These are phyloP conservation scores for Tetraneura akinire DNA, from an alignment of 1,140 invertebrate genomes.

Conservation along the genomic window DNA sequence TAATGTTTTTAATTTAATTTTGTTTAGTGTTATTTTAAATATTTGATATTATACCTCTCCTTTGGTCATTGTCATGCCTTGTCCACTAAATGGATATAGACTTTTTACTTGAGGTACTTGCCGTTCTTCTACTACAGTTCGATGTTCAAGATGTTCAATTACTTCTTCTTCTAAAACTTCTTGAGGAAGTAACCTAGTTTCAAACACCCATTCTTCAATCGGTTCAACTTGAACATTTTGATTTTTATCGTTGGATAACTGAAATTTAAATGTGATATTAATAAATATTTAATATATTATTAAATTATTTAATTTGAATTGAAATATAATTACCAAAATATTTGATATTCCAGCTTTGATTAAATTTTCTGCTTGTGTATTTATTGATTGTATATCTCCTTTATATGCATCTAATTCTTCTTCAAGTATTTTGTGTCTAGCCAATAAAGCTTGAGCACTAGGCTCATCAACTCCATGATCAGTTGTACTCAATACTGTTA, in stretches of 20 bases:
- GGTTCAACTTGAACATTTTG: slow-evolving; percentile 65
- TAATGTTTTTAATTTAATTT: background rate
- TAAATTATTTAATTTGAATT: too few species aligned
- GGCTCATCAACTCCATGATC: slow-evolving; percentile 90
- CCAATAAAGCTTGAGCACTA: slow-evolving; percentile 80
- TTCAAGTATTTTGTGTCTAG: slow-evolving; percentile 83
- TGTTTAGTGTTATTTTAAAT: background rate
- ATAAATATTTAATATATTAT: background rate
- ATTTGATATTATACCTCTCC: slow-evolving; percentile 71
- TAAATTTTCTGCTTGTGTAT: slow-evolving; percentile 80
- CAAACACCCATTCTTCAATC: slow-evolving; percentile 73
- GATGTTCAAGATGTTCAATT: slow-evolving; percentile 79
- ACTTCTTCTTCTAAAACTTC: slow-evolving; percentile 91
- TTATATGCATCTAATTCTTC: slow-evolving; percentile 90
- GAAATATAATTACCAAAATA: slow-evolving; percentile 63
- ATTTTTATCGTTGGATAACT: slow-evolving; percentile 70
- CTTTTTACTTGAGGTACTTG: slow-evolving; percentile 86
- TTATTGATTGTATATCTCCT: slow-evolving; percentile 84
- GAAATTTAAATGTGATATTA: slow-evolving; percentile 35
- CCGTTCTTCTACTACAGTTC: slow-evolving; percentile 81
- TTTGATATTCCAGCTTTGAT: slow-evolving; percentile 77
- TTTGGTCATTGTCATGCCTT: slow-evolving; percentile 90
- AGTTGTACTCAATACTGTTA: slow-evolving; percentile 80
- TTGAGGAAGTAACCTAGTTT: slow-evolving; percentile 78
- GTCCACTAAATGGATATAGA: slow-evolving; percentile 88